phyloP scores from a whole-genome alignment of 2,797 vertebrate genomes.

The Hydrocynus forskahlii region DNA sequence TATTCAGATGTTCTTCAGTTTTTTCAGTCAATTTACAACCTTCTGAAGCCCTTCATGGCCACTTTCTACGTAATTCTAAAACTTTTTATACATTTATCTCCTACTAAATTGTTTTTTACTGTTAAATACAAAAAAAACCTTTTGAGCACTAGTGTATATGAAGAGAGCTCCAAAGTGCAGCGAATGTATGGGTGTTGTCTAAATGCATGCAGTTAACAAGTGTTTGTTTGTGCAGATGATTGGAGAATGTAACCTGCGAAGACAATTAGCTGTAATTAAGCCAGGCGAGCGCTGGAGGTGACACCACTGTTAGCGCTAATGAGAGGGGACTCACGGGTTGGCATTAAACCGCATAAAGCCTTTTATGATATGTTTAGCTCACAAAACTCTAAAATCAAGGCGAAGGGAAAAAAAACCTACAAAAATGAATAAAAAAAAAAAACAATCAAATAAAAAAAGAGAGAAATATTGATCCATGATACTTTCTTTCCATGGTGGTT shows the following conservation, averaged over 20 bases:
- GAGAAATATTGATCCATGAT: slow-evolving; percentile 2
- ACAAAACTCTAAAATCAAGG: slow-evolving; percentile 34
- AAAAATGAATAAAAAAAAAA: too few relatives aligned
- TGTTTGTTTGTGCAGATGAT: slow-evolving; percentile 40
- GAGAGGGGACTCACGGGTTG: slow-evolving; percentile 36
- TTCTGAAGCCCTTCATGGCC: too few relatives aligned
- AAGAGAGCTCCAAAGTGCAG: background rate
- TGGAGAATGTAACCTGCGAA: slow-evolving; percentile 36
- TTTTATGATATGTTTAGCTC: slow-evolving; percentile 25
- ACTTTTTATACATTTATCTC: too few relatives aligned
- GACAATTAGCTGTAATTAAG: slow-evolving; percentile 50
- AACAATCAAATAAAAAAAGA: slow-evolving; percentile 9
- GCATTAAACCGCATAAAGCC: slow-evolving; percentile 36
- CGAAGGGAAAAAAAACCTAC: slow-evolving; percentile 1
- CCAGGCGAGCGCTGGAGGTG: slow-evolving; percentile 39
- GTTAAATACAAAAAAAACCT: too few relatives aligned
- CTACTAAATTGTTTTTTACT: too few relatives aligned
- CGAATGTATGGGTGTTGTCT: slow-evolving; percentile 3
- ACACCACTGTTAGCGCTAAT: slow-evolving; percentile 45
- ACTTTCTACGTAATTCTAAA: too few relatives aligned
- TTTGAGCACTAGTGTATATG: background rate
- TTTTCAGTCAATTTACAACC: too few relatives aligned
- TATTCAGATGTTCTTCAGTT: too few relatives aligned
- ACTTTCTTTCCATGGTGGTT: background rate
- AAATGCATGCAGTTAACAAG: slow-evolving; percentile 25